Percentiles rank a stretch among this genome's conserved stretches.
Evolutionary conservation across 2,888 invertebrate species (phyloP).

Genomic region (Asteroscopus sphinx): DNA sequence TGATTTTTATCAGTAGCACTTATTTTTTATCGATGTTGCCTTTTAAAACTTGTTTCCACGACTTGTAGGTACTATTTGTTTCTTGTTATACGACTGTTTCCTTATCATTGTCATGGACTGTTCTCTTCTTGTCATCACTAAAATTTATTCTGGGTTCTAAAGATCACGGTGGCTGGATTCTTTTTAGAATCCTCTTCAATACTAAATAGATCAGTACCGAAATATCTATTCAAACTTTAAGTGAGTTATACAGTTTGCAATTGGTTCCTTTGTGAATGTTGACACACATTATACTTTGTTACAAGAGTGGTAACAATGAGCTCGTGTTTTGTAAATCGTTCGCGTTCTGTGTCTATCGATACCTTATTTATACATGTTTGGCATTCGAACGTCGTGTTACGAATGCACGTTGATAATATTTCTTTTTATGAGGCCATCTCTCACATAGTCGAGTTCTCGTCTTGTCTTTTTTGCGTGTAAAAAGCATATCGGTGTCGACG

Average conservation of each 20-base stretch:
- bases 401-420: slow-evolving; percentile 53
- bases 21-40: too few species aligned
- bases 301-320: slow-evolving; percentile 64
- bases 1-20: too few species aligned
- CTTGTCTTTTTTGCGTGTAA: slow-evolving; percentile 2
- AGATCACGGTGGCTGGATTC: neutral
- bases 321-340: slow-evolving; percentile 66
- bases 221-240: slow-evolving; percentile 35
- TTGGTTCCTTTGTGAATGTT: slow-evolving; percentile 57
- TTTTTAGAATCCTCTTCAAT: too few species aligned
- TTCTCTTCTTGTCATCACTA: too few species aligned
- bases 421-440: slow-evolving; percentile 29
- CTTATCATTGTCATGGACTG: too few species aligned
- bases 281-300: slow-evolving; percentile 61
- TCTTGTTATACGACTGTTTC: too few species aligned
- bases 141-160: neutral
- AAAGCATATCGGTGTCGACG: neutral
- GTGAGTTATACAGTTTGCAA: slow-evolving; percentile 21
- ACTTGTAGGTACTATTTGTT: too few species aligned
- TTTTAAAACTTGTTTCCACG: too few species aligned
- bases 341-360: slow-evolving; percentile 57
- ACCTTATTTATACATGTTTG: slow-evolving; percentile 62
- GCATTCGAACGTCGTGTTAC: slow-evolving; percentile 60
- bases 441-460: slow-evolving; percentile 27
- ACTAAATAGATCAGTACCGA: slow-evolving; percentile 16